Base-by-base conservation (phyloP, 2,888 invertebrate genomes). In the Dyspetes luteomarginatus region DNA sequence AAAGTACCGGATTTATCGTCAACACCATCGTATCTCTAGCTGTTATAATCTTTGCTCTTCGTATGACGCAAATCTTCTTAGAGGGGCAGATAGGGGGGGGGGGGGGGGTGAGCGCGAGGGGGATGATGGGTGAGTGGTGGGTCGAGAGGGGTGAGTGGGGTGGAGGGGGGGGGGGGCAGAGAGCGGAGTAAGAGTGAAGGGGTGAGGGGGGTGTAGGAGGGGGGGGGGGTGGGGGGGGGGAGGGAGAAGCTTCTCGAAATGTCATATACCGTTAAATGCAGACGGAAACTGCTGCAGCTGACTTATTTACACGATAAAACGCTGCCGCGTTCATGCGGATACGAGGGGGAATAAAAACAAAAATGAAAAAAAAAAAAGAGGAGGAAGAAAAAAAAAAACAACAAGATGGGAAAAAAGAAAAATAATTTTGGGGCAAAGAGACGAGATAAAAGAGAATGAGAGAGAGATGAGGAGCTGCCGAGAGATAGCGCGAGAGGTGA, bases 21-120 rank as follows among this genome's bases (percentile, higher is more conserved):
- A 60, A 48, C 64, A 56, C 36, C 48, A 45, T 28, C 48, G 12
- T 68, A 60, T 41, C 50, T 52, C 81, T 41, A 77, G 72, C 58
- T 78, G 71, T 74, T 78, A 80, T 75, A 83, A 85, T 83, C 84
- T 81, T 83, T 69, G 82, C 78, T 74, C 77, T 74, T 22, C 50
- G 75, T 62, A 58, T 77, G 75, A 56, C 72, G 74, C 52, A 73
- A 84, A 82, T 82, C 81, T 82, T 78, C 84, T 81, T 67, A 67
- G 68, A 77, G 50, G 19, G 19, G 36, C n/a, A 67, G 67, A 36
- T 30, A 30, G 22, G 45, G 1, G 26, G 45, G 26, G 22, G 7
- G 1, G 17, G 17, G 64, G 48, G 17, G 2, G 19, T 19, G 17
- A n/a, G 19, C 15, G 19, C 19, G 52, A 52, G 41, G 19, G n/a